Evolutionary conservation across 2,113 vertebrate species (phyloP).

Genomic region (Cyanoderma ruficeps): DNA sequence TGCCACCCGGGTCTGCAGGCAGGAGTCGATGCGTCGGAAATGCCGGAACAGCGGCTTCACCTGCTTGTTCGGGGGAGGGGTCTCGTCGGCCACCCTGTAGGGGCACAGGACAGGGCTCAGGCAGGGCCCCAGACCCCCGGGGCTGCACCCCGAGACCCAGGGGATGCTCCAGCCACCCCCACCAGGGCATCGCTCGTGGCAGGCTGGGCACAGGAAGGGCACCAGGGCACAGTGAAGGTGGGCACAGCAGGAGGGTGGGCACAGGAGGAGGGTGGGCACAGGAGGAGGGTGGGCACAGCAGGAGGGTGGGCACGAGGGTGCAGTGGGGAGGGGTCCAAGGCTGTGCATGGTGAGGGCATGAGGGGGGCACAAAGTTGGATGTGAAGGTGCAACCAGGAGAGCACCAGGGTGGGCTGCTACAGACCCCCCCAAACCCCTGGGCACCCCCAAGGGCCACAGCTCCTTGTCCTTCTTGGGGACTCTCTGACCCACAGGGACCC

Average conservation of each 20-base stretch:
- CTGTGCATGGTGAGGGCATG: accelerated
- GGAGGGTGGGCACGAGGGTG: not conserved
- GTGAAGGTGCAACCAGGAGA: too few relatives aligned
- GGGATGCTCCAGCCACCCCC: not conserved
- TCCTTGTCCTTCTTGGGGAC: too few relatives aligned
- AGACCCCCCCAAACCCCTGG: not conserved
- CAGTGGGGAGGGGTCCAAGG: not conserved
- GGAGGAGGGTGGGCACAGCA: not conserved
- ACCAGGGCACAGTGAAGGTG: not conserved
- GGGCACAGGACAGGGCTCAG: not conserved
- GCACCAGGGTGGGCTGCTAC: not conserved
- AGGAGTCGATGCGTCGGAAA: conserved; percentile 93
- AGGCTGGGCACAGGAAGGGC: not conserved
- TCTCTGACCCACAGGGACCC: not conserved
- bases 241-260: not conserved
- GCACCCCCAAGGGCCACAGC: not conserved
- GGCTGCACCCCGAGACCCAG: not conserved
- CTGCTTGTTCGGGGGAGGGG: conserved; percentile 84
- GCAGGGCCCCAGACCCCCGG: not conserved
- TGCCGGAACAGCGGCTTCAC: conserved; percentile 94
- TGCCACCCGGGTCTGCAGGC: conserved; percentile 93
- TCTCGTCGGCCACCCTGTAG: conserved; percentile 85
- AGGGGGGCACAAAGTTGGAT: not conserved
- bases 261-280: not conserved
- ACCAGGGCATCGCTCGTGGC: accelerated